Evolutionary conservation across 2,797 vertebrate genomes (phyloP).

Genomic region (Gymnocypris eckloni): DNA sequence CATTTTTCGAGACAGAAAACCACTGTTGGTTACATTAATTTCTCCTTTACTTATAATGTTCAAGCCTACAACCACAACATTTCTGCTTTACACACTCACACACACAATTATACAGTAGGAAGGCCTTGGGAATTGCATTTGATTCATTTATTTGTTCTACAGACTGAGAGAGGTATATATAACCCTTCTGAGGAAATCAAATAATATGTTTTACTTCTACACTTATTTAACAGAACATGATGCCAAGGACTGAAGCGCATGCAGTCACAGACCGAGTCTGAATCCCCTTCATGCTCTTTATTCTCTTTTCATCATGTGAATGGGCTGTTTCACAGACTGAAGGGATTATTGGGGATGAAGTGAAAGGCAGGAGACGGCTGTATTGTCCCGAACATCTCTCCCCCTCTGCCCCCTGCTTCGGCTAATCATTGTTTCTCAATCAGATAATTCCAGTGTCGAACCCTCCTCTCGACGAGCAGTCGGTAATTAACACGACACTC

Average conservation of each 20-base stretch:
- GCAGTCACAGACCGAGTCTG: neutral
- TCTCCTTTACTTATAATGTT: neutral
- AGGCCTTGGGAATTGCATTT: slow-evolving; percentile 60
- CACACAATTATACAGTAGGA: slow-evolving; percentile 43
- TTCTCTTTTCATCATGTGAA: slow-evolving; percentile 32
- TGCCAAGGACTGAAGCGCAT: neutral
- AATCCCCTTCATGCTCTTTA: slow-evolving; percentile 27
- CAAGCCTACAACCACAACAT: neutral
- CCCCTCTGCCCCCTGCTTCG: slow-evolving; percentile 70
- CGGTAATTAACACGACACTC: slow-evolving; percentile 91
- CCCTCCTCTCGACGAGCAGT: slow-evolving; percentile 75
- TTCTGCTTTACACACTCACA: neutral
- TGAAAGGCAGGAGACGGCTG: slow-evolving; percentile 44
- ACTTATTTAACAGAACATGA: neutral
- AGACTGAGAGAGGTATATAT: neutral
- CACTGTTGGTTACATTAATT: neutral
- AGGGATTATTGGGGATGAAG: slow-evolving; percentile 58
- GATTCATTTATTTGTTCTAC: neutral
- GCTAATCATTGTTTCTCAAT: slow-evolving; percentile 88
- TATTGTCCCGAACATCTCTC: slow-evolving; percentile 40
- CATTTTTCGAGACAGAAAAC: neutral
- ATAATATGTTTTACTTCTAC: neutral
- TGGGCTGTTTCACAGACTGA: slow-evolving; percentile 49
- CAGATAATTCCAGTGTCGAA: slow-evolving; percentile 85
- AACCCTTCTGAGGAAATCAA: slow-evolving; percentile 5